Percentiles rank a stretch among this genome's conserved stretches.
phyloP scores from a whole-genome alignment of 2,113 vertebrate genomes.

The Cranoglanis bouderius region DNA sequence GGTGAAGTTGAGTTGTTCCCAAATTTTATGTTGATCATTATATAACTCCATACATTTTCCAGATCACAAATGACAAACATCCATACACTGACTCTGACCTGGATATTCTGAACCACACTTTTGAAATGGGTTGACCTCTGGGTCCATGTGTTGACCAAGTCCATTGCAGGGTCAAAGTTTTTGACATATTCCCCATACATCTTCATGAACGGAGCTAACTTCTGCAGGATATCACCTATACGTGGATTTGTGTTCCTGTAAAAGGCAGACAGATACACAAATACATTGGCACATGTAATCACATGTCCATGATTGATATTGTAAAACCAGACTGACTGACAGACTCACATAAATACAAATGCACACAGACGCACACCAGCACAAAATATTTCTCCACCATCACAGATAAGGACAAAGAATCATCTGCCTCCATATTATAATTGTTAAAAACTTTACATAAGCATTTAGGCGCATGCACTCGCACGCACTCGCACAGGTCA shows the following conservation, averaged over 20 bases:
- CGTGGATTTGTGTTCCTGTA: slow-evolving; percentile 86
- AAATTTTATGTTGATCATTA: neutral
- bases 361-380: neutral
- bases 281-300: neutral
- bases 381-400: neutral
- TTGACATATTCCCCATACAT: slow-evolving; percentile 99
- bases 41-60: neutral
- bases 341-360: neutral
- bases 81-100: slow-evolving; percentile 71
- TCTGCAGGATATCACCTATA: slow-evolving; percentile 95
- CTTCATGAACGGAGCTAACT: slow-evolving; percentile 95
- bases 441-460: neutral
- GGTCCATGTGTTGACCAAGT: slow-evolving; percentile 88
- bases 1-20: neutral
- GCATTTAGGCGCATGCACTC: neutral
- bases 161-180: slow-evolving; percentile 94
- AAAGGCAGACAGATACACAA: slow-evolving; percentile 19
- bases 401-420: neutral
- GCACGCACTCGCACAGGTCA: neutral
- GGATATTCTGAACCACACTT: slow-evolving; percentile 85
- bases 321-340: neutral
- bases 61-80: neutral
- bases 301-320: neutral
- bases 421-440: neutral
- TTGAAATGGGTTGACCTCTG: slow-evolving; percentile 88